A percentile compares a stretch with the other conserved stretches of the same genome.
These are phyloP conservation scores for Akabosia matsudoensis DNA, from an alignment of 1,140 invertebrate genomes.

Conservation along the genomic window DNA sequence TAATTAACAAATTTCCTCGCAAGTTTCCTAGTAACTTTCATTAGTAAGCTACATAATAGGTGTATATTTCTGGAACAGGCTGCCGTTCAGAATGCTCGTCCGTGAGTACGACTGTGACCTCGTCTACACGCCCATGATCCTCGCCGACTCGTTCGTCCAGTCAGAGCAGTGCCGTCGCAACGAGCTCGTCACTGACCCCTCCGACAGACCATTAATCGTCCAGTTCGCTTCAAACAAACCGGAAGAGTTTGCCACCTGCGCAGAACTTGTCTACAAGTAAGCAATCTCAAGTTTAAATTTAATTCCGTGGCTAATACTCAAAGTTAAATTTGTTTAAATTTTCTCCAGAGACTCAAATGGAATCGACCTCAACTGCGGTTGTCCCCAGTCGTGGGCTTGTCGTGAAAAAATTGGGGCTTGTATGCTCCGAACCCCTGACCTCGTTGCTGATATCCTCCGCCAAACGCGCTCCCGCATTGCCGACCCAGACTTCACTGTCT, in stretches of 20 bases:
- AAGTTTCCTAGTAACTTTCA: too few relatives aligned
- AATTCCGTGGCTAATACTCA: neutral
- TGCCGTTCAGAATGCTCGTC: constrained; percentile 79
- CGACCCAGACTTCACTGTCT: constrained; percentile 72
- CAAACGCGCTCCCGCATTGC: constrained; percentile 70
- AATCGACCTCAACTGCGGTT: constrained; percentile 94
- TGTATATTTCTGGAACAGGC: too few relatives aligned
- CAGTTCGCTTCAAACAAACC: constrained; percentile 90
- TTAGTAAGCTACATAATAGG: too few relatives aligned
- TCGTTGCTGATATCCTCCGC: constrained; percentile 75
- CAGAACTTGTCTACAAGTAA: constrained; percentile 78
- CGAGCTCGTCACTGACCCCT: constrained; percentile 78
- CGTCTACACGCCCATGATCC: constrained; percentile 93
- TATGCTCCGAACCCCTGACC: constrained; percentile 76
- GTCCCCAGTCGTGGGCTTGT: constrained; percentile 92
- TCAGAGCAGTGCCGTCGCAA: constrained; percentile 80
- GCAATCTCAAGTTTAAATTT: constrained; percentile 47
- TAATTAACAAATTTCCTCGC: too few relatives aligned
- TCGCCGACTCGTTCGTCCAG: constrained; percentile 86
- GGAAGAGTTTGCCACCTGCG: constrained; percentile 77
- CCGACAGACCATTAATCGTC: constrained; percentile 79
- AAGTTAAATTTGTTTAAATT: too few relatives aligned
- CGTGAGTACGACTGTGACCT: constrained; percentile 82
- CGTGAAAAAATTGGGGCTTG: constrained; percentile 84
- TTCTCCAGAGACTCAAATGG: constrained; percentile 73